phyloP scores from a whole-genome alignment of 2,113 vertebrate species.

The Cinclus mexicanus region DNA sequence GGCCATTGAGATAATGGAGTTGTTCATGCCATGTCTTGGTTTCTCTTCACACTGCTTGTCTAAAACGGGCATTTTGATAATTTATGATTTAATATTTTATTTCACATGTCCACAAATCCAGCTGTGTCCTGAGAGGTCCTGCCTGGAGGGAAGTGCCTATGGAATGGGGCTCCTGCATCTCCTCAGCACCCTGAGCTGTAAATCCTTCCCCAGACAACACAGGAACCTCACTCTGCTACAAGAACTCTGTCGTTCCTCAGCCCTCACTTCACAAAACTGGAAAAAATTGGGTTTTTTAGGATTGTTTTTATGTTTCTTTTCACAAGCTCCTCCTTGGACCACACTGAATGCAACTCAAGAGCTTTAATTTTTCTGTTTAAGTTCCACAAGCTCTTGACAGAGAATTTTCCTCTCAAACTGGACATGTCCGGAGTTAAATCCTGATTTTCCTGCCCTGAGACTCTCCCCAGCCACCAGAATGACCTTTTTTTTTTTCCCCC shows the following conservation, averaged over 20 bases:
- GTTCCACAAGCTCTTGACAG: background rate
- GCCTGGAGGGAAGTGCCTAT: background rate
- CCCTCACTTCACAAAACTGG: background rate
- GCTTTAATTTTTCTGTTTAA: background rate
- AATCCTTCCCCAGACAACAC: background rate
- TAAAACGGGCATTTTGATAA: background rate
- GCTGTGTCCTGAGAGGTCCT: background rate
- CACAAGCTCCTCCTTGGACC: background rate
- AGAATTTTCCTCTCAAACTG: background rate
- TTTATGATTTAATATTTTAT: background rate
- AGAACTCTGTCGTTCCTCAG: background rate
- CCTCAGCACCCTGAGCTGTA: background rate
- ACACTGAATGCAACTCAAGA: background rate
- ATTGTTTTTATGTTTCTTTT: background rate
- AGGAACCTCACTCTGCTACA: fast-evolving
- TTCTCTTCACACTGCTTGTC: background rate
- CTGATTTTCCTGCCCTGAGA: background rate
- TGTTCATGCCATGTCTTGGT: background rate
- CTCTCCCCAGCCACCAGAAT: background rate
- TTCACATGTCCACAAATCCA: background rate
- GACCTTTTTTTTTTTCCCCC: background rate
- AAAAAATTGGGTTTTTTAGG: background rate
- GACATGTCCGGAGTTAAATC: background rate
- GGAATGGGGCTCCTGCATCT: background rate
- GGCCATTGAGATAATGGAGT: background rate